Evolutionary conservation across 1,140 invertebrate genomes (phyloP).

Genomic region (Ceratina australensis): DNA sequence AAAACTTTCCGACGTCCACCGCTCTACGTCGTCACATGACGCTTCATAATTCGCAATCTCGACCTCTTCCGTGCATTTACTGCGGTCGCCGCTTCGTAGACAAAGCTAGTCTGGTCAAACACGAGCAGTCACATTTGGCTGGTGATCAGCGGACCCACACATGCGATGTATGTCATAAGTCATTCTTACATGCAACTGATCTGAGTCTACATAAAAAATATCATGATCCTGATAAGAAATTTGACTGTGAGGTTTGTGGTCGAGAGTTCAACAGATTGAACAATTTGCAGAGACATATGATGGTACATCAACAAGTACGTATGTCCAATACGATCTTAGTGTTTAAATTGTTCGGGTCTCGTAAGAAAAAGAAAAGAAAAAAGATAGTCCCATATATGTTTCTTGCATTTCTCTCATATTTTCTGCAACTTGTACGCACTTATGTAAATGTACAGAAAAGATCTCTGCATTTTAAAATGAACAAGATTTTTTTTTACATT

Average conservation of each 20-base stretch:
- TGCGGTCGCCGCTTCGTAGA: constrained; percentile 77
- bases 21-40: constrained; percentile 74
- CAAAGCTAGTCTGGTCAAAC: constrained; percentile 72
- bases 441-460: constrained; percentile 1
- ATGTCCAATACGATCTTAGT: constrained; percentile 58
- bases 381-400: constrained; percentile 13
- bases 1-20: constrained; percentile 75
- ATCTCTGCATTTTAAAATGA: not conserved
- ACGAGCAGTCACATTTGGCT: constrained; percentile 76
- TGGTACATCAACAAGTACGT: constrained; percentile 79
- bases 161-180: constrained; percentile 76
- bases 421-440: constrained; percentile 44
- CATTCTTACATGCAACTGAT: constrained; percentile 71
- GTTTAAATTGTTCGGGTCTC: constrained; percentile 24
- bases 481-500: no score
- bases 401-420: constrained; percentile 40
- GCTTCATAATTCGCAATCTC: constrained; percentile 75
- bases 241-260: constrained; percentile 78
- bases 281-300: constrained; percentile 79
- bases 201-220: constrained; percentile 76
- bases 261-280: constrained; percentile 79
- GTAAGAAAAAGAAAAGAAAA: constrained; percentile 4
- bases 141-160: constrained; percentile 72
- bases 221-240: constrained; percentile 78
- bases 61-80: constrained; percentile 76